A percentile compares a stretch with the other conserved stretches of the same genome.
These are phyloP conservation scores for Nomada fabriciana DNA, from an alignment of 2,888 invertebrate genomes.

Conservation along the genomic window DNA sequence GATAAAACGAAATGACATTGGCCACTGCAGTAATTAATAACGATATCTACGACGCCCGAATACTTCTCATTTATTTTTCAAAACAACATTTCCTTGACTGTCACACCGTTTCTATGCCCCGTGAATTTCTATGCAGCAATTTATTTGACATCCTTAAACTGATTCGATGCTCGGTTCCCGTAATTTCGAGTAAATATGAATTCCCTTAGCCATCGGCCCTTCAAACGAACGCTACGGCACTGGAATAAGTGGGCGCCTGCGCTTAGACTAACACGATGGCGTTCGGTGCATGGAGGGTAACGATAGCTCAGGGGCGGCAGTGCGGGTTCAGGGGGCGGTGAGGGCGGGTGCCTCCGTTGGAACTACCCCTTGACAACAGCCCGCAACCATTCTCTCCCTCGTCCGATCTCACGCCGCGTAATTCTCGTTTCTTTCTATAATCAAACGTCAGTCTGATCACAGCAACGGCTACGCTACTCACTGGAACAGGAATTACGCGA, in stretches of 20 bases:
- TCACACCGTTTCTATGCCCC: no score
- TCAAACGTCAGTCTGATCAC: conserved; percentile 37
- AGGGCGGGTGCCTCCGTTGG: conserved; percentile 82
- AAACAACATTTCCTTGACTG: no score
- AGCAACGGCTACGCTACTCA: conserved; percentile 13
- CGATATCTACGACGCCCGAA: not conserved
- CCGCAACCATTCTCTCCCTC: conserved; percentile 64
- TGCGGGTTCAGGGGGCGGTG: conserved; percentile 84
- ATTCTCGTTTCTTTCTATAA: conserved; percentile 21
- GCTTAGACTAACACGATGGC: conserved; percentile 57
- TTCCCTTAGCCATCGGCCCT: no score
- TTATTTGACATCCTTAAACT: no score
- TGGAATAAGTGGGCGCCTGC: conserved; percentile 68
- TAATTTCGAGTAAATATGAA: no score
- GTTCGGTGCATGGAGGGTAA: conserved; percentile 70
- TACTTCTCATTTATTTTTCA: not conserved
- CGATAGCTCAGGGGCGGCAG: conserved; percentile 79
- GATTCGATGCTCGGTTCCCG: no score
- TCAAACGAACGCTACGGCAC: conserved; percentile 14
- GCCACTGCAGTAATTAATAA: not conserved
- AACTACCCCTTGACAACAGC: conserved; percentile 81
- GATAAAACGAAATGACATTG: not conserved
- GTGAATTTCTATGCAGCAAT: no score
- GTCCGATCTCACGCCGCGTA: conserved; percentile 51
- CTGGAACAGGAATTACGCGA: conserved; percentile 38